Evolutionary conservation across 2,888 invertebrate genomes (phyloP).

Genomic region (Parnassius mnemosyne): DNA sequence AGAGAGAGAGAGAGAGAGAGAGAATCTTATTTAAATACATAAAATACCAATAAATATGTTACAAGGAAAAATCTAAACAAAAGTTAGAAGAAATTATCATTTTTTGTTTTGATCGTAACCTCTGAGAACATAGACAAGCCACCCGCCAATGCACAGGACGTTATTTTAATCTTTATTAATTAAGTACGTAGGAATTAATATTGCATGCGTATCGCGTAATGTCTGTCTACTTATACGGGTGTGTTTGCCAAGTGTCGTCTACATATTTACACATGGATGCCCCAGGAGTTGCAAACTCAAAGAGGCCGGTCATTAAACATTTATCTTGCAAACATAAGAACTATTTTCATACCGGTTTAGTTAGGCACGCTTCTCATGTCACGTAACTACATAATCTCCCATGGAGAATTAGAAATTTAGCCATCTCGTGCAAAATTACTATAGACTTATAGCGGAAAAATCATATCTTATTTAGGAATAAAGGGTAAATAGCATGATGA

Average conservation of each 20-base stretch:
- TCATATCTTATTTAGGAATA: too few relatives aligned
- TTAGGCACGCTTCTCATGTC: too few relatives aligned
- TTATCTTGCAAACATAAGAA: slow-evolving; percentile 1
- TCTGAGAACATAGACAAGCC: background rate
- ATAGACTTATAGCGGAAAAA: too few relatives aligned
- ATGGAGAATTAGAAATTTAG: too few relatives aligned
- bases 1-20: too few relatives aligned
- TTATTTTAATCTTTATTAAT: slow-evolving; percentile 17
- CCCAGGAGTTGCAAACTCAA: slow-evolving; percentile 19
- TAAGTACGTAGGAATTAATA: slow-evolving; percentile 13
- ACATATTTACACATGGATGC: slow-evolving; percentile 43
- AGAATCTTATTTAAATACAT: too few relatives aligned
- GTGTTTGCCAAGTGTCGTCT: slow-evolving; percentile 53
- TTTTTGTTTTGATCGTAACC: background rate
- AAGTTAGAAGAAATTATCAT: background rate
- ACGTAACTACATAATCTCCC: too few relatives aligned
- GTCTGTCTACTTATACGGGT: slow-evolving; percentile 23
- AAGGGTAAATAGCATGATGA: too few relatives aligned
- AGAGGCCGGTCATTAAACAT: slow-evolving; percentile 32
- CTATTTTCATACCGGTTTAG: too few relatives aligned
- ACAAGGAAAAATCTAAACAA: too few relatives aligned
- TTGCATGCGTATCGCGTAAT: slow-evolving; percentile 9
- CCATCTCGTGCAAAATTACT: too few relatives aligned
- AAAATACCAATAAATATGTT: too few relatives aligned
- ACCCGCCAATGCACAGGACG: slow-evolving; percentile 8